phyloP scores from a whole-genome alignment of 2,797 vertebrate species.

The Takifugu rubripes region DNA sequence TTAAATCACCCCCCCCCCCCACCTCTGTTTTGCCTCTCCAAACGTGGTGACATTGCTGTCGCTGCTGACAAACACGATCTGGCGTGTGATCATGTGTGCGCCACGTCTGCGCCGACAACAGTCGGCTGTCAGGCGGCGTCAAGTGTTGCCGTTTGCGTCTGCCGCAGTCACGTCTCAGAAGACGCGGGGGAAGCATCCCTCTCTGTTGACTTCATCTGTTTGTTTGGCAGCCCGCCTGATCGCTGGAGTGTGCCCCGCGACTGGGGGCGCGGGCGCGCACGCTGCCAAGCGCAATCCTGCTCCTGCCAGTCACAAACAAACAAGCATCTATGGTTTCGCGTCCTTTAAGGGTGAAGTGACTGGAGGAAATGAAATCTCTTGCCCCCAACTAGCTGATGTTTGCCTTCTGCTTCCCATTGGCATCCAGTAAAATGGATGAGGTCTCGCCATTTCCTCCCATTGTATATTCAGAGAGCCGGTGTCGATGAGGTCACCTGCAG shows the following conservation, averaged over 20 bases:
- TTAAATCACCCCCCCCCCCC: constrained; percentile 72
- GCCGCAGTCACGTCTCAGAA: constrained; percentile 75
- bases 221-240: constrained; percentile 79
- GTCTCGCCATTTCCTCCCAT: too few relatives aligned
- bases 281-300: constrained; percentile 53
- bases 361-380: too few relatives aligned
- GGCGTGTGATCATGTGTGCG: constrained; percentile 76
- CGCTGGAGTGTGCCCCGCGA: constrained; percentile 66
- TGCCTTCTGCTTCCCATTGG: too few relatives aligned
- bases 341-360: too few relatives aligned
- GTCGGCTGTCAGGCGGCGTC: constrained; percentile 67
- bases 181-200: constrained; percentile 69
- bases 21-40: constrained; percentile 58
- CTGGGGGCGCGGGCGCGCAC: constrained; percentile 35
- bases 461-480: too few relatives aligned
- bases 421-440: too few relatives aligned
- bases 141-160: constrained; percentile 72
- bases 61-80: constrained; percentile 80
- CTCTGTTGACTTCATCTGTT: constrained; percentile 80
- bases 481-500: too few relatives aligned
- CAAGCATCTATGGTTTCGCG: constrained; percentile 26
- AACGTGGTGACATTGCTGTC: constrained; percentile 55
- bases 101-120: constrained; percentile 62
- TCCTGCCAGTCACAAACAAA: constrained; percentile 47
- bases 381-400: too few relatives aligned